phyloP scores from a whole-genome alignment of 2,888 invertebrate species.

The Chalcis sispes region DNA sequence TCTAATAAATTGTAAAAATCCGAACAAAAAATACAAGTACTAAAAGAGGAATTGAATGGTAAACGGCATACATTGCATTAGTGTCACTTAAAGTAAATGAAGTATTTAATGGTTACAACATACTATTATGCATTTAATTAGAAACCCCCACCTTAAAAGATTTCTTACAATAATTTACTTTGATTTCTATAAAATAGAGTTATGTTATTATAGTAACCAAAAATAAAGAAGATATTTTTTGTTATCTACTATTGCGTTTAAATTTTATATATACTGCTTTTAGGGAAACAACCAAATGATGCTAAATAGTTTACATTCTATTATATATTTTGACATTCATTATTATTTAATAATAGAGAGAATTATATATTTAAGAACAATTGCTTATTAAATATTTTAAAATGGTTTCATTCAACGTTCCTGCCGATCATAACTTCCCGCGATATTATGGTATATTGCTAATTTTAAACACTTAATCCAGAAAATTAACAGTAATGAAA shows the following conservation, averaged over 20 bases:
- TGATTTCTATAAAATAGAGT: conserved; percentile 31
- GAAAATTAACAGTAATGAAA: conserved; percentile 44
- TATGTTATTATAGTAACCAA: conserved; percentile 35
- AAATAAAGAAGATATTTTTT: conserved; percentile 37
- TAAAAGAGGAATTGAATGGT: conserved; percentile 42
- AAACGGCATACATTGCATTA: conserved; percentile 17
- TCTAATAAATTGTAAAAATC: conserved; percentile 47
- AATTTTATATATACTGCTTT: conserved; percentile 34
- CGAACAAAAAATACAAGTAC: conserved; percentile 45
- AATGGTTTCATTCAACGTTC: conserved; percentile 51
- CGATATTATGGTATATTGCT: conserved; percentile 39
- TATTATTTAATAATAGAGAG: conserved; percentile 18
- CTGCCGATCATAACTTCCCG: conserved; percentile 43
- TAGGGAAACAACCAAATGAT: conserved; percentile 20
- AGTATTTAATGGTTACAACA: conserved; percentile 27
- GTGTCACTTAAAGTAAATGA: conserved; percentile 23
- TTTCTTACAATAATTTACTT: conserved; percentile 28
- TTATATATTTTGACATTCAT: conserved; percentile 38
- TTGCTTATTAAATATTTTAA: conserved; percentile 44
- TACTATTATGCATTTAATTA: conserved; percentile 51
- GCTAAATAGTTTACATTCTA: conserved; percentile 37
- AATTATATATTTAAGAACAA: conserved; percentile 27
- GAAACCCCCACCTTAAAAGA: not conserved
- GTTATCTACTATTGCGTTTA: conserved; percentile 34
- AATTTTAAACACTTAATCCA: conserved; percentile 38